Evolutionary conservation across 1,140 invertebrate genomes (phyloP).

Genomic region (Melitaea cinxia): DNA sequence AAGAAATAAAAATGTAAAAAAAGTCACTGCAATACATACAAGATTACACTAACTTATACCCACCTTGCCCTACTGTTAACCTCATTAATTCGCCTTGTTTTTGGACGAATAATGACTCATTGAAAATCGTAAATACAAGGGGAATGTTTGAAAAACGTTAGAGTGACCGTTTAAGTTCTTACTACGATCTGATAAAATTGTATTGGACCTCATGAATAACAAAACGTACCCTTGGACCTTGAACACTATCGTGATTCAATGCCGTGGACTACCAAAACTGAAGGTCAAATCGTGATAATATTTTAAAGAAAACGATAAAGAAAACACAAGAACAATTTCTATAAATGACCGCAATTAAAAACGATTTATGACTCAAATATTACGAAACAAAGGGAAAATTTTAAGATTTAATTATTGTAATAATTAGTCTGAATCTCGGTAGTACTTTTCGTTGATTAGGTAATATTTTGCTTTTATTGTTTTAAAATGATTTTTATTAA

Average conservation of each 20-base stretch:
- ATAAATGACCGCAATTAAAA: conserved; percentile 8
- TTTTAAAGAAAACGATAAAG: conserved; percentile 16
- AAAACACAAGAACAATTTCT: conserved; percentile 1
- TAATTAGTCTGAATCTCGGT: background rate
- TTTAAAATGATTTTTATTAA: too few relatives aligned
- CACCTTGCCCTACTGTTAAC: background rate
- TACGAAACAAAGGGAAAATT: background rate
- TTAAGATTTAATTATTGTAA: background rate
- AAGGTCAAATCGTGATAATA: conserved; percentile 15
- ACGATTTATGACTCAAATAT: background rate
- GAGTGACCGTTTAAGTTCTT: conserved; percentile 36
- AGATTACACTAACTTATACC: too few relatives aligned
- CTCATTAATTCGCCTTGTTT: background rate
- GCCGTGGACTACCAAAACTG: conserved; percentile 45
- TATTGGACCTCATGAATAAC: conserved; percentile 56
- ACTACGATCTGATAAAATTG: conserved; percentile 50
- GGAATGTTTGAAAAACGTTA: conserved; percentile 28
- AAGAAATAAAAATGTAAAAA: too few relatives aligned
- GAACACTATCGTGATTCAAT: conserved; percentile 47
- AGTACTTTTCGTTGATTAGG: background rate
- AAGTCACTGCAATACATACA: too few relatives aligned
- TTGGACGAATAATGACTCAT: conserved; percentile 21
- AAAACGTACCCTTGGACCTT: conserved; percentile 60
- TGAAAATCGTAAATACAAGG: conserved; percentile 10
- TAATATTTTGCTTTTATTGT: too few relatives aligned